These are phyloP conservation scores for Tetragnatha montana DNA, from an alignment of 2,888 invertebrate genomes.

Conservation along the genomic window DNA sequence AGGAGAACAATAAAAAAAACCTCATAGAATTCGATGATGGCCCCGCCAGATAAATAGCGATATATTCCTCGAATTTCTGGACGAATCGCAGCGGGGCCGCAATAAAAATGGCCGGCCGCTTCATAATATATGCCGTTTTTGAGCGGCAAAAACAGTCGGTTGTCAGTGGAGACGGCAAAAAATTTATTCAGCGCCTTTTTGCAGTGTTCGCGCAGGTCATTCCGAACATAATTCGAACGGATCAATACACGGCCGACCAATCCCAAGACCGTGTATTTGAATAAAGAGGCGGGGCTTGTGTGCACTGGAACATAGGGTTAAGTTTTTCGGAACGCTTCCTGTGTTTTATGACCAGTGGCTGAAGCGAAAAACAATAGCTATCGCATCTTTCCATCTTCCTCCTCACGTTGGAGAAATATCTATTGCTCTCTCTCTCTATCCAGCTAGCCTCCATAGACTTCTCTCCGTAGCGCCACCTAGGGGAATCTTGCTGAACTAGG, in stretches of 20 bases:
- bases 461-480: constrained; percentile 36
- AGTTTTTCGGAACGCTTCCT: constrained; percentile 37
- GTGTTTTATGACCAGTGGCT: constrained; percentile 40
- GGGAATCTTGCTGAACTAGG: background rate
- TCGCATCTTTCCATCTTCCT: constrained; percentile 21
- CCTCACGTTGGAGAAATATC: constrained; percentile 18
- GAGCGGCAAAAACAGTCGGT: constrained; percentile 17
- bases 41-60: constrained; percentile 16
- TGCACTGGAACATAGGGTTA: constrained; percentile 30
- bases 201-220: constrained; percentile 43
- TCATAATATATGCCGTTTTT: constrained; percentile 46
- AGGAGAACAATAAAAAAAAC: constrained; percentile 2
- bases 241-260: constrained; percentile 64
- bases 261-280: constrained; percentile 55
- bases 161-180: constrained; percentile 22
- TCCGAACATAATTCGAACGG: constrained; percentile 63
- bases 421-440: background rate
- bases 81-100: constrained; percentile 34
- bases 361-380: constrained; percentile 32
- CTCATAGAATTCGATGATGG: background rate
- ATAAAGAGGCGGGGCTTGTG: constrained; percentile 63
- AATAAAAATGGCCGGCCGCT: constrained; percentile 41
- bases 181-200: constrained; percentile 49
- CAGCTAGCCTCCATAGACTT: background rate
- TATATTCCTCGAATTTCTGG: constrained; percentile 16